A percentile compares a stretch with the other conserved stretches of the same genome.
Evolutionary conservation across 2,113 vertebrate genomes (phyloP).

Genomic region (Calidris pygmaea): DNA sequence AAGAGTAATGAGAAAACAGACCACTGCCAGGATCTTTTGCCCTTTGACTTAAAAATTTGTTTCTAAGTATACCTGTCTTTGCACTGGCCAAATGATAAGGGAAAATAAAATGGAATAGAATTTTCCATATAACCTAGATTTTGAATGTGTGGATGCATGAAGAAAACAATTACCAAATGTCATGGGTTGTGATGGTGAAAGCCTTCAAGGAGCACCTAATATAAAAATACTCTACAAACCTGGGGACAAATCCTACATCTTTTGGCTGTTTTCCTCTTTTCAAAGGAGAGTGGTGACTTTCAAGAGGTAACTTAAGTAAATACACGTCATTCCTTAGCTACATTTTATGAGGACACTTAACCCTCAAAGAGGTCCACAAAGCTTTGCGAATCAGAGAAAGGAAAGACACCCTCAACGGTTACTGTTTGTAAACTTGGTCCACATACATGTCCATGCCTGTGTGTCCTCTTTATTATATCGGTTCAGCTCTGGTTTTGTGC

Average conservation of each 20-base stretch:
- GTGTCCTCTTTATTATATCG: not conserved
- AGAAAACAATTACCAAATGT: not conserved
- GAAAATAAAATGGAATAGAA: not conserved
- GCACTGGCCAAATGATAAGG: not conserved
- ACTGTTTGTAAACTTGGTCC: not conserved
- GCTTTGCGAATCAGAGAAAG: not conserved
- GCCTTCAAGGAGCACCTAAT: not conserved
- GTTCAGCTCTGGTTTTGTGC: not conserved
- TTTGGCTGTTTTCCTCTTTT: not conserved
- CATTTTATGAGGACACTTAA: not conserved
- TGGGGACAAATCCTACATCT: not conserved
- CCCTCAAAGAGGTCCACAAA: not conserved
- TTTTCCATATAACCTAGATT: not conserved
- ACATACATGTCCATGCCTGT: not conserved
- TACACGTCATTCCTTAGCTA: not conserved
- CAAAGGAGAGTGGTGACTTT: not conserved
- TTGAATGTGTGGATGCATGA: not conserved
- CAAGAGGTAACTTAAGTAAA: not conserved
- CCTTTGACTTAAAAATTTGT: not conserved
- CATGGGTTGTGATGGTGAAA: not conserved
- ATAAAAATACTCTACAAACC: not conserved
- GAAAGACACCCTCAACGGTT: not conserved
- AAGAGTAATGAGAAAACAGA: not conserved
- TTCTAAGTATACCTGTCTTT: not conserved
- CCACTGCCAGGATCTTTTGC: not conserved